Conservation (phyloP, 2,113 vertebrate genomes). For the Rafetus swinhoei region DNA sequence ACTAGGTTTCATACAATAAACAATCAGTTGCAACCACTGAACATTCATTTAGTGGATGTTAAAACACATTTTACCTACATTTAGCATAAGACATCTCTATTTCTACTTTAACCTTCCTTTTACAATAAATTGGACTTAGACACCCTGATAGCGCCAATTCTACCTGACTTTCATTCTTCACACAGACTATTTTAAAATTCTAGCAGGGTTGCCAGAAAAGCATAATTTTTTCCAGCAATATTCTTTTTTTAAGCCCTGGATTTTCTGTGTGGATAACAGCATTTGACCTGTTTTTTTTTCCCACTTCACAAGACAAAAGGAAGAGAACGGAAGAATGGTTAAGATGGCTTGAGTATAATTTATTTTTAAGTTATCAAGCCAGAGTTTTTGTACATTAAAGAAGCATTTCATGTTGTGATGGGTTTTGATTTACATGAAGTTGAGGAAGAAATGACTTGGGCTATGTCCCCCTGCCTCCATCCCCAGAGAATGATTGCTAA, state of each 20-base stretch:
- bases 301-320: slow-evolving; percentile 6
- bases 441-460: slow-evolving; percentile 23
- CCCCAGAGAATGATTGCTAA: slow-evolving; percentile 41
- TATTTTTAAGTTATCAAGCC: slow-evolving; percentile 5
- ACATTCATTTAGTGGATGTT: not conserved
- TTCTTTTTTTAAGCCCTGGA: slow-evolving; percentile 27
- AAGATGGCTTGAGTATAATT: slow-evolving; percentile 30
- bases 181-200: not conserved
- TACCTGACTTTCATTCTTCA: not conserved
- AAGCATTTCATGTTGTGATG: fast-evolving
- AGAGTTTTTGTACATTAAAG: slow-evolving; percentile 29
- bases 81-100: slow-evolving; percentile 17
- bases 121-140: not conserved
- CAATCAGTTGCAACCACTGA: slow-evolving; percentile 18
- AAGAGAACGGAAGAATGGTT: slow-evolving; percentile 47
- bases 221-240: slow-evolving; percentile 7
- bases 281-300: slow-evolving; percentile 68
- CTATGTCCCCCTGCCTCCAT: not conserved
- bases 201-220: slow-evolving; percentile 38
- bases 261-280: slow-evolving; percentile 65
- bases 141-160: slow-evolving; percentile 21
- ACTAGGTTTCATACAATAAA: slow-evolving; percentile 8
- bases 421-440: slow-evolving; percentile 12
- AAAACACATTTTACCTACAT: slow-evolving; percentile 22
- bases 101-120: slow-evolving; percentile 39